Evolutionary conservation across 1,140 invertebrate species (phyloP), one percentile per base, ranked within the genome.

Genomic region (Stenopsyche tienmushanensis): DNA sequence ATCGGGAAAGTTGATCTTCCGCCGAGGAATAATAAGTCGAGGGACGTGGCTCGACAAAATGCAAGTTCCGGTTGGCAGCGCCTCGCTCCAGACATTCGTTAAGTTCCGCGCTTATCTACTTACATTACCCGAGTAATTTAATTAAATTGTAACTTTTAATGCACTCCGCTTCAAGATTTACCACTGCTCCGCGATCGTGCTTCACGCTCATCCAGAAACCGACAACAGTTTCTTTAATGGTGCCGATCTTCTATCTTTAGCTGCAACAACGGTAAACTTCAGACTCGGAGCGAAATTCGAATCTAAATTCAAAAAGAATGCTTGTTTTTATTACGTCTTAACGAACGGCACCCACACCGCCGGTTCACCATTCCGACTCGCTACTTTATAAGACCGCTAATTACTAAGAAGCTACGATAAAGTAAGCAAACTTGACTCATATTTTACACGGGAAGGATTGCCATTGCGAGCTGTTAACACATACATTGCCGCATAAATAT

Each of bases 81-180:
- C n/a, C 29, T 39, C n/a, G 18, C 23, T 18, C 17, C 45, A 49
- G 15, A 54, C 44, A 47, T 50, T 54, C 53, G 49, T 63, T 63
- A 55, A 57, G 58, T 67, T 60, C 23, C 17, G 18, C 64, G 57
- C 64, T 66, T 66, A 66, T 60, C 64, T 62, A 50, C 64, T 50
- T 45, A 55, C 64, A 65, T 66, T 66, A 60, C 55, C 39, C 41
- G 60, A 34, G 60, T 67, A 67, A 67, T 67, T 67, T 64, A 67
- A 67, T 67, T 67, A 59, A 67, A 63, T 50, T 63, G 54, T 63
- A 67, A 67, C 66, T 67, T 67, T 67, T 67, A 67, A 67, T 67
- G 66, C 66, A 67, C 60, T 67, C 54, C 45, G 29, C 24, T 45
- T 65, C 21, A 53, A 60, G 54, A 66, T 66, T 52, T 39, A 60